Evolutionary conservation across 2,888 invertebrate species (phyloP).

Genomic region (Gymnoscelis rufifasciata): DNA sequence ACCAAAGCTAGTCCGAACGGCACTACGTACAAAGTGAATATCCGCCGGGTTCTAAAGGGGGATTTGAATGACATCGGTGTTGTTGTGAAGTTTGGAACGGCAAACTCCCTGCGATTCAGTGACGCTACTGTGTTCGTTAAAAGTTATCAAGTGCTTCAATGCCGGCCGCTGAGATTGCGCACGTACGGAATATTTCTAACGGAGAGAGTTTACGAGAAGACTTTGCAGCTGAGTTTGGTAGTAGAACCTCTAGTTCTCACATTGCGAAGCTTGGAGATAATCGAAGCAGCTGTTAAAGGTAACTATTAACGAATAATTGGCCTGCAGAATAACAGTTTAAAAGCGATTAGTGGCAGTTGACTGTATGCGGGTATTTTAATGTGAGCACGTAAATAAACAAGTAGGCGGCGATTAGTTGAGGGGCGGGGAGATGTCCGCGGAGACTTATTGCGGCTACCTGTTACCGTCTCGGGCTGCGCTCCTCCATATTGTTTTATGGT

Average conservation of each 20-base stretch:
- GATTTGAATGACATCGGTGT: conserved; percentile 62
- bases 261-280: conserved; percentile 55
- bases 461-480: conserved; percentile 33
- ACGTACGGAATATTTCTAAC: conserved; percentile 65
- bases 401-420: conserved; percentile 63
- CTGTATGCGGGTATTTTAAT: conserved; percentile 33
- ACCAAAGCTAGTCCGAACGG: conserved; percentile 43
- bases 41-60: conserved; percentile 64
- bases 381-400: conserved; percentile 57
- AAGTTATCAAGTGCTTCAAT: conserved; percentile 41
- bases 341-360: conserved; percentile 25
- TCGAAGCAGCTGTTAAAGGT: conserved; percentile 69
- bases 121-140: conserved; percentile 60
- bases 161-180: conserved; percentile 51
- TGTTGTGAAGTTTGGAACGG: conserved; percentile 48
- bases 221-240: conserved; percentile 48
- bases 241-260: conserved; percentile 60
- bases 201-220: conserved; percentile 39
- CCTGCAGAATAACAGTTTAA: conserved; percentile 21
- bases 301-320: conserved; percentile 27
- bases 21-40: conserved; percentile 60
- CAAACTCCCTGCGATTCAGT: conserved; percentile 53
- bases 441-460: conserved; percentile 44
- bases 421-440: conserved; percentile 48
- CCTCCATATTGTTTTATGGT: conserved; percentile 29